Evolutionary conservation across 2,888 invertebrate species (phyloP).

Genomic region (Melieria picta): DNA sequence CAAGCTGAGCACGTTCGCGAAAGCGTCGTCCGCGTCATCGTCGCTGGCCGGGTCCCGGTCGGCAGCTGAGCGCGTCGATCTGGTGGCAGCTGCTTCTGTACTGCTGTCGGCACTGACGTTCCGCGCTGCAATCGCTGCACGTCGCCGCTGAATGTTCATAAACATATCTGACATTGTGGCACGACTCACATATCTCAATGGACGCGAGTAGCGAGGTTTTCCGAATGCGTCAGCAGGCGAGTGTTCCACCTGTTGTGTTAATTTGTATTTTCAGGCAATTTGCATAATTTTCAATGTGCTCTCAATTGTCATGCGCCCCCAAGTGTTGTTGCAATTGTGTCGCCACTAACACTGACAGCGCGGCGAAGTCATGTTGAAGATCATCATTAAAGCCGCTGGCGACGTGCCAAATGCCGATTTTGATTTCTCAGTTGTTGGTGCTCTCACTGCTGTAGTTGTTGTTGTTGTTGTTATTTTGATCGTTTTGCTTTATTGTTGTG

Average conservation of each 20-base stretch:
- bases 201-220: no score
- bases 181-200: not conserved
- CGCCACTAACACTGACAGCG: no score
- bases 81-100: constrained; percentile 17
- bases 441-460: no score
- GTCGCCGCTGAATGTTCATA: constrained; percentile 46
- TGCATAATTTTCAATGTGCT: no score
- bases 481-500: not conserved
- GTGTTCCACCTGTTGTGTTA: no score
- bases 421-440: no score
- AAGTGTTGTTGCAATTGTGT: no score
- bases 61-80: not conserved
- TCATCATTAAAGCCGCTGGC: constrained; percentile 48
- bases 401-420: constrained; percentile 38
- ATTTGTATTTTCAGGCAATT: no score
- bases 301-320: no score
- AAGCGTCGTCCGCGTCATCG: constrained; percentile 47
- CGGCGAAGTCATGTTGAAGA: constrained; percentile 38
- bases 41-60: constrained; percentile 25
- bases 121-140: constrained; percentile 26
- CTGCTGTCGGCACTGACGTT: constrained; percentile 26
- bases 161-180: constrained; percentile 52
- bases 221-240: no score
- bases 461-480: not conserved
- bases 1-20: constrained; percentile 67